phyloP scores from a whole-genome alignment of 2,888 invertebrate genomes.

The Salticus scenicus region DNA sequence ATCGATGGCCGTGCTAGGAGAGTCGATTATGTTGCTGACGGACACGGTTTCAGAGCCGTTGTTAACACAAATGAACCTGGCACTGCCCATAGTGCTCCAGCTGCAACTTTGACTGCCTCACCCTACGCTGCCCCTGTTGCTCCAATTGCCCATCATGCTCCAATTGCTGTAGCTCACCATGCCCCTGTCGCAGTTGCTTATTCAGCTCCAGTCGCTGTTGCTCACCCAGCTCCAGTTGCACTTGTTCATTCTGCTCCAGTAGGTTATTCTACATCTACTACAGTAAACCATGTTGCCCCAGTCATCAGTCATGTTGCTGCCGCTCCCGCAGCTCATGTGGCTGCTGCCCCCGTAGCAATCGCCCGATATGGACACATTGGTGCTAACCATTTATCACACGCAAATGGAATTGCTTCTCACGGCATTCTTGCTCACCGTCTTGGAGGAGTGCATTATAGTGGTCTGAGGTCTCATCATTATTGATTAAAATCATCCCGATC shows the following conservation, averaged over 20 bases:
- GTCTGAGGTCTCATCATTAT: not conserved
- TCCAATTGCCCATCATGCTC: not conserved
- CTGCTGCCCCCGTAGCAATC: not conserved
- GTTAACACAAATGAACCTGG: not conserved
- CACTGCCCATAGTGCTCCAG: not conserved
- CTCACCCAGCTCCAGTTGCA: not conserved
- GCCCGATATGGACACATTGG: not conserved
- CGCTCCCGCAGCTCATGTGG: conserved; percentile 26
- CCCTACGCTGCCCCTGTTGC: conserved; percentile 28
- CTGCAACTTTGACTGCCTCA: conserved; percentile 38
- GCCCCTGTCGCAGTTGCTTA: not conserved
- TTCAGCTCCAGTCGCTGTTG: not conserved
- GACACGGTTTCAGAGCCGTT: not conserved
- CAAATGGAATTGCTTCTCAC: not conserved
- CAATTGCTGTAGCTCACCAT: not conserved
- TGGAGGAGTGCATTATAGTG: not conserved
- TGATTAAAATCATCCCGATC: not conserved
- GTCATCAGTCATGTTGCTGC: conserved; percentile 21
- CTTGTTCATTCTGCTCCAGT: not conserved
- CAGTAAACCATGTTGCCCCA: conserved; percentile 47
- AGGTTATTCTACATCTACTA: conserved; percentile 57
- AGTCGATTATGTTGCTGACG: not conserved
- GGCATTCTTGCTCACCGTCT: not conserved
- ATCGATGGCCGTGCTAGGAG: not conserved
- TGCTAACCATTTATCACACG: not conserved